Evolutionary conservation across 2,797 vertebrate species (phyloP).

Genomic region (Darevskia nairensis): DNA sequence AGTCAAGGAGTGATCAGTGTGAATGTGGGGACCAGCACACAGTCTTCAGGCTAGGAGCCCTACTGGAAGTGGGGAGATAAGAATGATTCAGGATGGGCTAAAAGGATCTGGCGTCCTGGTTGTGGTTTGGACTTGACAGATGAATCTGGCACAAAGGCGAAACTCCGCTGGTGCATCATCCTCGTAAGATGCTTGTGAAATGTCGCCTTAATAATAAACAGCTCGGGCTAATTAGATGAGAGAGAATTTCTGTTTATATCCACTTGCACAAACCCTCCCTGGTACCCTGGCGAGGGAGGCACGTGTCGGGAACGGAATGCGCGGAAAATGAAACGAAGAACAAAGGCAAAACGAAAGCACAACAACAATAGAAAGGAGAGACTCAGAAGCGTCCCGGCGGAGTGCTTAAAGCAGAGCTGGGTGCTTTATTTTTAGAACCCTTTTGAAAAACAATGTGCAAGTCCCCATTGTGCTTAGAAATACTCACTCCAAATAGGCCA

Average conservation of each 20-base stretch:
- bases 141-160: slow-evolving; percentile 10
- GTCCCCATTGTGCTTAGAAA: slow-evolving; percentile 29
- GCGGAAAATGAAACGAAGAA: neutral
- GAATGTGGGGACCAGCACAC: neutral
- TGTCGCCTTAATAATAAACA: slow-evolving; percentile 17
- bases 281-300: neutral
- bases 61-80: neutral
- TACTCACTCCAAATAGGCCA: slow-evolving; percentile 11
- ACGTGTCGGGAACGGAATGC: neutral
- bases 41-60: neutral
- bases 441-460: slow-evolving; percentile 32
- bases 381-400: neutral
- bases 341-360: slow-evolving; percentile 5
- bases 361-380: neutral
- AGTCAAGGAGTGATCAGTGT: neutral
- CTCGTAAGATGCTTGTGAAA: slow-evolving; percentile 1
- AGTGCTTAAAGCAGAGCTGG: slow-evolving; percentile 25
- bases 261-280: neutral
- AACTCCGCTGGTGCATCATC: neutral
- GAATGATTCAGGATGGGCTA: neutral
- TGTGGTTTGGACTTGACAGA: slow-evolving; percentile 12
- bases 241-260: neutral
- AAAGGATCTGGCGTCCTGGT: slow-evolving; percentile 19
- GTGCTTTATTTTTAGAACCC: slow-evolving; percentile 38
- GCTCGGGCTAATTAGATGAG: slow-evolving; percentile 23